A percentile compares a stretch with the other conserved stretches of the same genome.
phyloP scores from a whole-genome alignment of 2,113 vertebrate species.

The Taurulus bubalis region DNA sequence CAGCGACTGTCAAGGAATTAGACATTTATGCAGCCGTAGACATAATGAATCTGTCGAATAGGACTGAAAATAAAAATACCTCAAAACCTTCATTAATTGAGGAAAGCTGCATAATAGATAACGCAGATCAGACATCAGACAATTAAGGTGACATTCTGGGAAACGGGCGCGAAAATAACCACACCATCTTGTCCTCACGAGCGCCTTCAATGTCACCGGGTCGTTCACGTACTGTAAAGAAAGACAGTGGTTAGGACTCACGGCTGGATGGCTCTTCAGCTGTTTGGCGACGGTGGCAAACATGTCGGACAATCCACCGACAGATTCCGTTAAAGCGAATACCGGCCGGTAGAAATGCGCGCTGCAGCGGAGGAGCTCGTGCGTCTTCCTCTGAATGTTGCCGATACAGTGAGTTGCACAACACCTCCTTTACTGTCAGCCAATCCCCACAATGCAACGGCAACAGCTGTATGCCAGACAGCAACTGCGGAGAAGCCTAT shows the following conservation, averaged over 20 bases:
- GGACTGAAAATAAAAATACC: background rate
- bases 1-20: background rate
- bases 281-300: conserved; percentile 71
- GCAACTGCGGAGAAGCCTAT: background rate
- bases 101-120: background rate
- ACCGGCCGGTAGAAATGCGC: background rate
- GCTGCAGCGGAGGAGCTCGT: background rate
- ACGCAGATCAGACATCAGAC: background rate
- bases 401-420: background rate
- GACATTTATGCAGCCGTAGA: background rate
- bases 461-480: conserved; percentile 27
- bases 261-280: conserved; percentile 80
- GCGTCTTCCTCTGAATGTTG: background rate
- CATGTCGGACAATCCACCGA: conserved; percentile 27
- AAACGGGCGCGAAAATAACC: background rate
- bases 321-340: background rate
- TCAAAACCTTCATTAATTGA: background rate
- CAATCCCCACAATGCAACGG: conserved; percentile 59
- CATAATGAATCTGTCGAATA: background rate
- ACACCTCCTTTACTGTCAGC: conserved; percentile 30
- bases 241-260: conserved; percentile 58
- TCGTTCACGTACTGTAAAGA: background rate
- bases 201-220: conserved; percentile 66
- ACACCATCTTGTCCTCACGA: conserved; percentile 13
- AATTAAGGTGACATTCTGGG: background rate